Conservation (phyloP, 64 coral and sea anemone genomes). For the Orbicella faveolata region DNA sequence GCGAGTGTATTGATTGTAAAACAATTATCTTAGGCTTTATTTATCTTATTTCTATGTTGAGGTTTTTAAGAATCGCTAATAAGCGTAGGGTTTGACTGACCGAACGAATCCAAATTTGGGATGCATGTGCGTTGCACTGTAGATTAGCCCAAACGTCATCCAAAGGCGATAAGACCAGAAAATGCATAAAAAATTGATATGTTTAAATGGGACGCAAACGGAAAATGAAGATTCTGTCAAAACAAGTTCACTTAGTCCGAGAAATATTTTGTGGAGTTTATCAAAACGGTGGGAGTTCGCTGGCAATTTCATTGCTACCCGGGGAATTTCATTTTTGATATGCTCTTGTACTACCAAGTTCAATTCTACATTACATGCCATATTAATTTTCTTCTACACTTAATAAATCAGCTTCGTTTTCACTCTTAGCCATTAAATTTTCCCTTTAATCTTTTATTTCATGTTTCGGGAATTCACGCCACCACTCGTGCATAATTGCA, state of each 20-base stretch:
- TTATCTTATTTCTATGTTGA: slow-evolving; percentile 62
- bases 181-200: slow-evolving; percentile 47
- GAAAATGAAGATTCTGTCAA: slow-evolving; percentile 18
- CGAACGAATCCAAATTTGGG: slow-evolving; percentile 64
- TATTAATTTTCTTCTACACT: neutral
- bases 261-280: slow-evolving; percentile 31
- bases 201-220: slow-evolving; percentile 38
- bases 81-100: slow-evolving; percentile 8
- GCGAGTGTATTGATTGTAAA: slow-evolving; percentile 67
- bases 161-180: slow-evolving; percentile 23
- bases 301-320: neutral
- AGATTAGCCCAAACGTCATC: slow-evolving; percentile 26
- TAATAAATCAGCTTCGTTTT: slow-evolving; percentile 18
- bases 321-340: slow-evolving; percentile 11
- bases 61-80: slow-evolving; percentile 64
- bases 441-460: slow-evolving; percentile 25
- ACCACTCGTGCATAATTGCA: slow-evolving; percentile 7
- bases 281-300: neutral
- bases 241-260: slow-evolving; percentile 19
- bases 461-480: neutral
- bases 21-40: slow-evolving; percentile 69
- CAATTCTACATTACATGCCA: neutral
- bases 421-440: slow-evolving; percentile 8
- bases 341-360: neutral
- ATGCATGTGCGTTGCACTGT: slow-evolving; percentile 20